Conservation (phyloP, 2,888 invertebrate species). For the Cheilosia variabilis region DNA sequence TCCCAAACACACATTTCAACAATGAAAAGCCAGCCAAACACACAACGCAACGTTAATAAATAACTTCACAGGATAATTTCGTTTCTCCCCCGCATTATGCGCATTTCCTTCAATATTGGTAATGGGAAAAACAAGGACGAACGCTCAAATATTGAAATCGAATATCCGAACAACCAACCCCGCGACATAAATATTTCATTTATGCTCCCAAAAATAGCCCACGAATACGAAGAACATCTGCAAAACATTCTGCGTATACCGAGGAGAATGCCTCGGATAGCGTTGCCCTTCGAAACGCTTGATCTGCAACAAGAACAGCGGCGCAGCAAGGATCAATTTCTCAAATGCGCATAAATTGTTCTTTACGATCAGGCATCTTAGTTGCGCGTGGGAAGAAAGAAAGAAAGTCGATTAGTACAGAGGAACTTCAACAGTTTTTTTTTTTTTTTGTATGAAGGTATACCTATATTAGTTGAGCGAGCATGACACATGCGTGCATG, state of each 20-base stretch:
- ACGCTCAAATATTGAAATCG: conserved; percentile 37
- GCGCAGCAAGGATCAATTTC: conserved; percentile 49
- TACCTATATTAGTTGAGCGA: neutral
- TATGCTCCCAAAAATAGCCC: conserved; percentile 58
- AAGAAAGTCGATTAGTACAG: conserved; percentile 42
- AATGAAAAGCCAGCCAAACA: too few relatives aligned
- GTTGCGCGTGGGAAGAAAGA: conserved; percentile 60
- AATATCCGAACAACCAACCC: conserved; percentile 43
- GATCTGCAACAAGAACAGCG: conserved; percentile 42
- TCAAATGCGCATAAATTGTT: conserved; percentile 56
- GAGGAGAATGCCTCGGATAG: neutral
- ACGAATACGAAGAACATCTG: conserved; percentile 48
- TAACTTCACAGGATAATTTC: conserved; percentile 7
- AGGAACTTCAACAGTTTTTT: conserved; percentile 14
- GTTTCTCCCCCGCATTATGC: conserved; percentile 25
- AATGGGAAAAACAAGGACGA: conserved; percentile 37
- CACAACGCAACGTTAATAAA: conserved; percentile 13
- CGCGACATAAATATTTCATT: conserved; percentile 54
- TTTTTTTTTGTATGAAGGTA: neutral
- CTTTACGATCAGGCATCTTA: conserved; percentile 25
- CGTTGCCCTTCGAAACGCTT: conserved; percentile 54
- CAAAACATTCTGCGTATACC: conserved; percentile 49
- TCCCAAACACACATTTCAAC: too few relatives aligned
- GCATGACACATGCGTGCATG: conserved; percentile 50
- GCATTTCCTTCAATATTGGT: conserved; percentile 5